These are phyloP conservation scores for Hyperoplus immaculatus DNA, from an alignment of 2,797 vertebrate genomes.

Conservation along the genomic window DNA sequence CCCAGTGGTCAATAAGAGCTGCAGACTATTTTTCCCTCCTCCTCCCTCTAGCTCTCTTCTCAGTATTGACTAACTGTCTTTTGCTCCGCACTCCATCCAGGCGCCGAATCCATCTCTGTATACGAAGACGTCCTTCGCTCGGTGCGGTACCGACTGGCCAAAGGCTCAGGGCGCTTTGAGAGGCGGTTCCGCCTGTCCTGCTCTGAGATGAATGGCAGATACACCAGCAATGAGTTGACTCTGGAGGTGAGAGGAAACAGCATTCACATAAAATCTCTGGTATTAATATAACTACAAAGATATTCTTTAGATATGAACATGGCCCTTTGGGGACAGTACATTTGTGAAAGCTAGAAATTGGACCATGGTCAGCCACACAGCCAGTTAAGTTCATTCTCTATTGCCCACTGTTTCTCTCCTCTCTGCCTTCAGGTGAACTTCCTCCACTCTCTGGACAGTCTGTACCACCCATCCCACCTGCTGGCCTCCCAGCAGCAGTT, in stretches of 20 bases:
- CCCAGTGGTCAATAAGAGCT: conserved; percentile 25
- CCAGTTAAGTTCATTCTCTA: not conserved
- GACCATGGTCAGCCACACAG: not conserved
- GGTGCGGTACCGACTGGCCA: conserved; percentile 91
- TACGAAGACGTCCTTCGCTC: conserved; percentile 96
- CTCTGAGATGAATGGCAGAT: conserved; percentile 98
- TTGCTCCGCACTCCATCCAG: conserved; percentile 72
- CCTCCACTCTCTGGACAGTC: conserved; percentile 85
- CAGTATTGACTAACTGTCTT: conserved; percentile 30
- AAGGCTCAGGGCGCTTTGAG: conserved; percentile 92
- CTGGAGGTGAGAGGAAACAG: conserved; percentile 89
- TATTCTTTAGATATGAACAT: not conserved
- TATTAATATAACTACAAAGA: conserved; percentile 7
- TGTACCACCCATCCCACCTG: conserved; percentile 93
- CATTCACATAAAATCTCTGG: not conserved
- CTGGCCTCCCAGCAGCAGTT: conserved; percentile 97
- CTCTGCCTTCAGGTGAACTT: conserved; percentile 83
- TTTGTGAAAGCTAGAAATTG: conserved; percentile 3
- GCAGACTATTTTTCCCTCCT: not conserved
- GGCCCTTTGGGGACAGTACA: not conserved
- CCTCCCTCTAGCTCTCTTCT: not conserved
- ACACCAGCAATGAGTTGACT: conserved; percentile 97
- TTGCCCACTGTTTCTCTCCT: conserved; percentile 13
- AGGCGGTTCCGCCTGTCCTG: conserved; percentile 96
- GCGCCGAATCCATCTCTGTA: conserved; percentile 96